These are phyloP conservation scores for Varanus komodoensis DNA, from an alignment of 2,113 vertebrate genomes.

Conservation along the genomic window DNA sequence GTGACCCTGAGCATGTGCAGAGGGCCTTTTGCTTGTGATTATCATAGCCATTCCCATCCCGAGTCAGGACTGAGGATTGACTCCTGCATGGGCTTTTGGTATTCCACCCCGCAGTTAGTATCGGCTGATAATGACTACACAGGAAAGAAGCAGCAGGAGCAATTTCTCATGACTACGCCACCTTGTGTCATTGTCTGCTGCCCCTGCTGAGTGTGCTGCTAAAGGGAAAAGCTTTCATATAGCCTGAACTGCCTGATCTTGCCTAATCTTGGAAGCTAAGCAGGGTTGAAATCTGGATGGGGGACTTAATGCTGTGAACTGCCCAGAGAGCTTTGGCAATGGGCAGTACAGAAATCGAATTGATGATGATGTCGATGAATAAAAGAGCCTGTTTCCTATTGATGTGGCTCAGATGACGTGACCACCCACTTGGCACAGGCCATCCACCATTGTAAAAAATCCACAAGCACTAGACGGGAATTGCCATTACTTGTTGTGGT, in stretches of 20 bases:
- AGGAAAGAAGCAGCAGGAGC: neutral
- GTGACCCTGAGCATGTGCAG: neutral
- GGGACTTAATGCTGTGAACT: too few relatives aligned
- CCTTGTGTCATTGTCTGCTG: neutral
- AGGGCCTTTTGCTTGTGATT: neutral
- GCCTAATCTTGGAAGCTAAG: too few relatives aligned
- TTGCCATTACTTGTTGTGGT: too few relatives aligned
- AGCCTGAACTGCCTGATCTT: too few relatives aligned
- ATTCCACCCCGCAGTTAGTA: neutral
- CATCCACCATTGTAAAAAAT: too few relatives aligned
- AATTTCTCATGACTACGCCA: neutral
- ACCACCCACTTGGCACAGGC: too few relatives aligned
- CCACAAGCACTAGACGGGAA: too few relatives aligned
- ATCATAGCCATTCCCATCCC: neutral
- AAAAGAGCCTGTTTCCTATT: neutral
- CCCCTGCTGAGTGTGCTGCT: neutral
- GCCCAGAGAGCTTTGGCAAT: too few relatives aligned
- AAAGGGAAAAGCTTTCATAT: neutral
- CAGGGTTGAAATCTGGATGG: too few relatives aligned
- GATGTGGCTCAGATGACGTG: too few relatives aligned
- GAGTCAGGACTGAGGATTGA: neutral
- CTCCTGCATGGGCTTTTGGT: neutral
- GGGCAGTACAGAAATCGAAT: too few relatives aligned
- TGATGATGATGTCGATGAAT: too few relatives aligned
- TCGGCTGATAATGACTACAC: neutral